These are phyloP conservation scores for Channa maculata DNA, from an alignment of 2,113 vertebrate genomes.

Conservation along the genomic window DNA sequence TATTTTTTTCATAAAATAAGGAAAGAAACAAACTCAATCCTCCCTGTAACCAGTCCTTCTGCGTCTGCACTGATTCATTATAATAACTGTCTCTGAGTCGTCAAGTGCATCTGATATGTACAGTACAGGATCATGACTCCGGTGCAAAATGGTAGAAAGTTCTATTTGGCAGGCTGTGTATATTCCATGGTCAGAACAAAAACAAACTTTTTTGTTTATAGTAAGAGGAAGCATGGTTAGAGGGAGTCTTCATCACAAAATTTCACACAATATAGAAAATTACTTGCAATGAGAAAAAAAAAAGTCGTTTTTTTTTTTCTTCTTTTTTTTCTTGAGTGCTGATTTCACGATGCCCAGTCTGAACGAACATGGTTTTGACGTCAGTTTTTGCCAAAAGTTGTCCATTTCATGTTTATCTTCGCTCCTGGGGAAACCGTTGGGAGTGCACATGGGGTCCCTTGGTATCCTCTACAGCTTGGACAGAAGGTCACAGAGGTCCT, in stretches of 20 bases:
- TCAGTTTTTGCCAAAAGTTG: slow-evolving; percentile 64
- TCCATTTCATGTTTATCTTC: slow-evolving; percentile 72
- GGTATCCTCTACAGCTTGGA: slow-evolving; percentile 37
- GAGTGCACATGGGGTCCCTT: slow-evolving; percentile 40
- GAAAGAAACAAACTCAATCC: slow-evolving; percentile 30
- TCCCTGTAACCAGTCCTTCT: slow-evolving; percentile 56
- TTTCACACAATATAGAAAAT: slow-evolving; percentile 80
- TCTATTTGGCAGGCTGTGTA: slow-evolving; percentile 82
- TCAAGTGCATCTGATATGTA: slow-evolving; percentile 80
- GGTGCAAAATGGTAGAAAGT: slow-evolving; percentile 63
- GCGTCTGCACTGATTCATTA: slow-evolving; percentile 36
- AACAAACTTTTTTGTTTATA: slow-evolving; percentile 44
- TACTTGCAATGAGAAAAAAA: slow-evolving; percentile 63
- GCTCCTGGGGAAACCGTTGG: slow-evolving; percentile 56
- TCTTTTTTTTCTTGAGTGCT: slow-evolving; percentile 47
- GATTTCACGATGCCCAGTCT: slow-evolving; percentile 61
- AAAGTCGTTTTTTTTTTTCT: not conserved
- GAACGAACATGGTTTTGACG: slow-evolving; percentile 60
- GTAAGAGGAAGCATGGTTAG: slow-evolving; percentile 77
- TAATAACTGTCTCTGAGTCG: slow-evolving; percentile 49
- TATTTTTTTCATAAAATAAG: slow-evolving; percentile 25
- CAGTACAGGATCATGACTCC: slow-evolving; percentile 74
- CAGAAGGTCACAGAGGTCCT: slow-evolving; percentile 48
- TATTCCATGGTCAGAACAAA: slow-evolving; percentile 58
- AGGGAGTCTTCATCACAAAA: slow-evolving; percentile 79